Evolutionary conservation across 2,113 vertebrate genomes (phyloP), one percentile per base, ranked within the genome.

Genomic region (Falcunculus frontatus): DNA sequence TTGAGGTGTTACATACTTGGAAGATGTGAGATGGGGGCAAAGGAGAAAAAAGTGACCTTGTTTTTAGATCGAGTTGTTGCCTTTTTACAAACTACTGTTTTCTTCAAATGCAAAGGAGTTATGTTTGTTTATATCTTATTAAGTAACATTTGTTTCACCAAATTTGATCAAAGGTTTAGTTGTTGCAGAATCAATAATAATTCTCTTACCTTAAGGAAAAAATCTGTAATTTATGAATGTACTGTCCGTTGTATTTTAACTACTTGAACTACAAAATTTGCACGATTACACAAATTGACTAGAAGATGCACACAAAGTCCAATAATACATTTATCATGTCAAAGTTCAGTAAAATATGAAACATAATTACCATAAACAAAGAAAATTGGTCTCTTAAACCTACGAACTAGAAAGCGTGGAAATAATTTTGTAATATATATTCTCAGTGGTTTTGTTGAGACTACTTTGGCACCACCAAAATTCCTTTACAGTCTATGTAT

Each of bases 151-250:
- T 65, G 35, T 95, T 82, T 85, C 22, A 35, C 37, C 26, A 69
- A 75, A 91, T 91, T 82, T 93, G 91, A 87, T 94, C 46, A 84
- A 83, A 87, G 41, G 27, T 46, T 85, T 73, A 63, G 83, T 94
- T 89, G 64, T 80, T 96, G 52, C 67, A 81, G 79, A 92, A 93
- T 95, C 93, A 74, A 90, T 94, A 95, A 84, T 59, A 83, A 86
- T 84, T 90, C 35, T 56, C 26, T 86, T 79, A 60, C 80, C 47
- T 72, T 93, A 83, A 92, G 49, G 78, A 87, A 82, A 82, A 95
- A 84, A 23, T 16, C 70, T 86, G 60, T 73, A 59, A 72, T 72
- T 94, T 91, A 82, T 84, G 83, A 92, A 75, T 29, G 50, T 84
- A 41, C 56, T 6, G 22, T 68, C 56, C 4, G 1, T 79, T 94